These are phyloP conservation scores for Hydrophis major DNA, from an alignment of 2,797 vertebrate species.

Conservation along the genomic window DNA sequence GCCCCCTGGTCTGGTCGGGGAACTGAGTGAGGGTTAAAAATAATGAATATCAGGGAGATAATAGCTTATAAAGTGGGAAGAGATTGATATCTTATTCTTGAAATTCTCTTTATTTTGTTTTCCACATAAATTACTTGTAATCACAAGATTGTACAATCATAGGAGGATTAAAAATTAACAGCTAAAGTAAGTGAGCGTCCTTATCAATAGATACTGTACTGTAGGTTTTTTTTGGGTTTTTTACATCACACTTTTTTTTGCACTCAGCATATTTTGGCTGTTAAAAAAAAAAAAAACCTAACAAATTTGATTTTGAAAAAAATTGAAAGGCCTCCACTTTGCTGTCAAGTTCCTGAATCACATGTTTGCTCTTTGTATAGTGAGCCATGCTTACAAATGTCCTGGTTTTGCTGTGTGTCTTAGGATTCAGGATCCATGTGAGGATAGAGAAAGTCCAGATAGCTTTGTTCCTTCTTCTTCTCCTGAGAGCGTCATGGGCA, in stretches of 20 bases:
- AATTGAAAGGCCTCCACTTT: not conserved
- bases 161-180: not conserved
- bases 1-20: not conserved
- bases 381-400: not conserved
- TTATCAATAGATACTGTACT: not conserved
- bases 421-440: constrained; percentile 90
- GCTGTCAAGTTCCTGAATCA: not conserved
- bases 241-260: not conserved
- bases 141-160: not conserved
- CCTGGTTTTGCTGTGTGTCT: not conserved
- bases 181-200: not conserved
- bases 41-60: not conserved
- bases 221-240: not conserved
- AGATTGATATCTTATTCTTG: not conserved
- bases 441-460: constrained; percentile 92
- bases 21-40: not conserved
- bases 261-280: not conserved
- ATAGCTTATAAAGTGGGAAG: too few relatives aligned
- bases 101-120: not conserved
- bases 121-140: not conserved
- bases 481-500: constrained; percentile 94
- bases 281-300: not conserved
- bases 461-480: constrained; percentile 98
- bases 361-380: not conserved
- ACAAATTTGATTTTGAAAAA: not conserved